Base-by-base conservation (phyloP, 2,888 invertebrate genomes). In the Microctonus brassicae region DNA sequence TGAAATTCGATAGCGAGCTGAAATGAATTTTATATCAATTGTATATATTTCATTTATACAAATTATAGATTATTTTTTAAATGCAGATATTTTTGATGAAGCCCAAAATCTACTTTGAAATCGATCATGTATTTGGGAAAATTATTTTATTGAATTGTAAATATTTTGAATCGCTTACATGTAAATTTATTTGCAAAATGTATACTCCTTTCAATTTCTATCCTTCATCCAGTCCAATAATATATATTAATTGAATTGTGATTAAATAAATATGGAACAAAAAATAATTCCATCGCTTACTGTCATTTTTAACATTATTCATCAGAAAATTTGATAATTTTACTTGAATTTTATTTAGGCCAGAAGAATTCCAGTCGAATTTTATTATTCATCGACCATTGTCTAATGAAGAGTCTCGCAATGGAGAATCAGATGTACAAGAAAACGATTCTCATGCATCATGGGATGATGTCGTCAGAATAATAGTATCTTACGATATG, bases 401-500 rank as follows among this genome's bases (percentile, higher is more conserved):
- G 3, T 29, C 29, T 5, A 29, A 42, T 3, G 42, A 42, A n/a
- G 1, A 1, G n/a, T 42, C 42, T n/a, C 11, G 13, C 13, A 13
- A 4, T n/a, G 42, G n/a, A n/a, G n/a, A 42, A 42, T 42, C n/a
- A n/a, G 13, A 42, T n/a, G n/a, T n/a, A 7, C 3, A 13, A n/a
- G 42, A 42, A n/a, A 5, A 42, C 4, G n/a, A 42, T 13, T 13
- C 42, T n/a, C 4, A 3, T 5, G 42, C 42, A 42, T 13, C 42
- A n/a, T 42, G 42, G 42, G 61, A 67, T n/a, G 70, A 73, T 34
- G 71, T 77, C 9, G 72, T 76, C 20, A 62, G 69, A n/a, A 70
- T 78, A 10, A 66, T 76, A 33, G 74, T 68, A 9, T 78, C 77
- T 6, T 79, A 76, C 55, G 78, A 79, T 52, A 79, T 81, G 80